phyloP scores from a whole-genome alignment of 2,888 invertebrate species.

The Piscicola geometra region DNA sequence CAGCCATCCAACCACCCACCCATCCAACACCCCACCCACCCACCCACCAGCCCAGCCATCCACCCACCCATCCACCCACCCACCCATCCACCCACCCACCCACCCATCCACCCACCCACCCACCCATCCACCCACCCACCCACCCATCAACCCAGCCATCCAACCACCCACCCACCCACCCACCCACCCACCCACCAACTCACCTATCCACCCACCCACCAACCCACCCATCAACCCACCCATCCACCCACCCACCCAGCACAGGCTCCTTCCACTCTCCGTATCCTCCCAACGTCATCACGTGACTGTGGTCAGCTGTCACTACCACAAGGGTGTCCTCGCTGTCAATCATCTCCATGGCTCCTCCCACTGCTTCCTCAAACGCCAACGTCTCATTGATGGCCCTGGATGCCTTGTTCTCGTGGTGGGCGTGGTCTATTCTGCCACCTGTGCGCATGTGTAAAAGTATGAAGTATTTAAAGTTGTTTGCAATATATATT shows the following conservation, averaged over 20 bases:
- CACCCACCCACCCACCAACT: too few species aligned
- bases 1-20: too few species aligned
- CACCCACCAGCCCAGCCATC: background rate
- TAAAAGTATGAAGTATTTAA: too few species aligned
- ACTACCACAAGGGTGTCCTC: conserved; percentile 73
- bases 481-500: too few species aligned
- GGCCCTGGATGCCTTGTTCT: conserved; percentile 61
- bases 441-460: conserved; percentile 52
- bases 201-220: too few species aligned
- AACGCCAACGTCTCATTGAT: conserved; percentile 76
- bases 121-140: too few species aligned
- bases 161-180: too few species aligned
- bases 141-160: too few species aligned
- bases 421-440: conserved; percentile 60
- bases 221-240: conserved; percentile 50
- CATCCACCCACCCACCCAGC: conserved; percentile 46
- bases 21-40: too few species aligned
- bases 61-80: too few species aligned
- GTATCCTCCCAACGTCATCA: conserved; percentile 52
- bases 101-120: too few species aligned
- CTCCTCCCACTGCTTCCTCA: conserved; percentile 66
- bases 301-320: conserved; percentile 56
- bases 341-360: conserved; percentile 58
- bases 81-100: too few species aligned
- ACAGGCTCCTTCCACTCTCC: conserved; percentile 49